These are phyloP conservation scores for Danio aesculapii DNA, from an alignment of 2,797 vertebrate genomes.

Conservation along the genomic window DNA sequence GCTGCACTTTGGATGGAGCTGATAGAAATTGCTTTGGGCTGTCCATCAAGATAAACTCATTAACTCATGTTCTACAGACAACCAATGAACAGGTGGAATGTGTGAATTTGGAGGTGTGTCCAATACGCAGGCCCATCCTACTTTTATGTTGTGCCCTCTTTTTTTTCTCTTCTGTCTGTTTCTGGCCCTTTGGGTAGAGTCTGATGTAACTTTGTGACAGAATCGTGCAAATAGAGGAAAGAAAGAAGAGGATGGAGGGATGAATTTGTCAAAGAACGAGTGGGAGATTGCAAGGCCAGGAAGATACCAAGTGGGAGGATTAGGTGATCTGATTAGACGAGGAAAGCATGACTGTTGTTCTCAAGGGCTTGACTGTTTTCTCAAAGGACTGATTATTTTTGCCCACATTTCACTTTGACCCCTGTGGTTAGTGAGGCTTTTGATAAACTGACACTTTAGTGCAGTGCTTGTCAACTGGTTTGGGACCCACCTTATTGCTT, in stretches of 20 bases:
- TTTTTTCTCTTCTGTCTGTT: conserved; percentile 14
- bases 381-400: conserved; percentile 35
- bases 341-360: conserved; percentile 29
- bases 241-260: conserved; percentile 50
- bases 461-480: no score
- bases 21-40: conserved; percentile 7
- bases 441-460: background rate
- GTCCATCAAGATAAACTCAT: conserved; percentile 44
- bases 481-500: no score
- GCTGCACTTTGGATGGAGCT: background rate
- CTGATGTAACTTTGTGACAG: conserved; percentile 64
- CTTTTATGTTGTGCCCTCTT: conserved; percentile 48
- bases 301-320: conserved; percentile 56
- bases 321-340: conserved; percentile 48
- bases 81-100: conserved; percentile 43
- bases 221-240: conserved; percentile 57
- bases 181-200: conserved; percentile 45
- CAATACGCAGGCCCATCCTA: conserved; percentile 59
- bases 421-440: background rate
- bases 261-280: conserved; percentile 53
- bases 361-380: conserved; percentile 19
- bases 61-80: conserved; percentile 30
- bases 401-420: conserved; percentile 26
- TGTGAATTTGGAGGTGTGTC: conserved; percentile 46
- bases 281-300: conserved; percentile 43